Conservation (phyloP, 1,140 invertebrate genomes). For the Sinonovacula constricta region DNA sequence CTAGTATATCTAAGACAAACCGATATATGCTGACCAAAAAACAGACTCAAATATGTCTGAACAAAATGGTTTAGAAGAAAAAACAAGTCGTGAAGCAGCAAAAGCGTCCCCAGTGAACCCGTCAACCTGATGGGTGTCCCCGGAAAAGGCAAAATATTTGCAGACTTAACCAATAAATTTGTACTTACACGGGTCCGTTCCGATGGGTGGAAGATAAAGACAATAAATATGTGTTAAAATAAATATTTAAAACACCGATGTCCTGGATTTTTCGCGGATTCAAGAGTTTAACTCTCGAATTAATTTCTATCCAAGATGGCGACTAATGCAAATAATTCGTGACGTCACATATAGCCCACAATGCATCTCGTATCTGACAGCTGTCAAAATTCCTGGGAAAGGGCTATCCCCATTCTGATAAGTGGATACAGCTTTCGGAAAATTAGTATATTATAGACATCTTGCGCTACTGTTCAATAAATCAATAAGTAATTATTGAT, state of each 20-base stretch:
- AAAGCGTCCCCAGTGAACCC: conserved; percentile 44
- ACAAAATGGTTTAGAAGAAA: not conserved
- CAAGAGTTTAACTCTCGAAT: conserved; percentile 59
- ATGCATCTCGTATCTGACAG: not conserved
- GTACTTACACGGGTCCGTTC: conserved; percentile 78
- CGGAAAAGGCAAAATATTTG: conserved; percentile 9
- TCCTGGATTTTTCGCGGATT: conserved; percentile 71
- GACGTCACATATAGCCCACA: conserved; percentile 30
- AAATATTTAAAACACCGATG: conserved; percentile 69
- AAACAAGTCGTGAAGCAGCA: not conserved
- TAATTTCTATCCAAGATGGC: conserved; percentile 48
- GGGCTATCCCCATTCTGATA: not conserved
- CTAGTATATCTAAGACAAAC: no score
- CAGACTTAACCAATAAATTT: conserved; percentile 34
- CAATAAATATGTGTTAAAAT: conserved; percentile 62
- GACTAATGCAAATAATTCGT: conserved; percentile 39
- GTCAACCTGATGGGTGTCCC: conserved; percentile 9
- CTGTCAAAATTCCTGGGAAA: not conserved
- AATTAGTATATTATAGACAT: no score
- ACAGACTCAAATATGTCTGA: not conserved
- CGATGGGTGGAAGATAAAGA: conserved; percentile 74
- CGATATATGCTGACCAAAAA: no score
- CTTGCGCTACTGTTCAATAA: no score
- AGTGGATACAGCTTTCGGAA: no score
- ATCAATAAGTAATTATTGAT: no score